Evolutionary conservation across 1,140 invertebrate genomes (phyloP), one percentile per base, ranked within the genome.

Genomic region (Drosophila pseudoobscura): DNA sequence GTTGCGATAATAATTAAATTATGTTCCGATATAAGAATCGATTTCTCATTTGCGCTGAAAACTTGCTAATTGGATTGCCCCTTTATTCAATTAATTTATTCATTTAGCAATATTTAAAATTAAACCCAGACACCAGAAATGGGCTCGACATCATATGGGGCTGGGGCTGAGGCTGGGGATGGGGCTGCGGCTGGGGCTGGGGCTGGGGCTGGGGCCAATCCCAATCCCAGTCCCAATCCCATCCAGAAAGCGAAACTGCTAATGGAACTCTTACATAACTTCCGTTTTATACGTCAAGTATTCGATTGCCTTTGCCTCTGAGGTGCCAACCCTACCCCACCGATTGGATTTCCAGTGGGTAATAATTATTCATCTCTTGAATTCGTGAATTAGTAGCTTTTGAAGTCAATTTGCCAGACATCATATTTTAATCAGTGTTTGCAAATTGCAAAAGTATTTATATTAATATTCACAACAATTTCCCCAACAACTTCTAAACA

Each of bases 401-500:
- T 47, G 15, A 62, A 50, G 39, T 44, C 17, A 26, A 11, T 54
- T 51, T 43, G 7, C 13, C 29, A 44, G 29, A 46, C 22, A 51
- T 70, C 26, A 46, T 50, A 70, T 70, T 71, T 70, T 43, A 71
- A 69, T 35, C 47, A 47, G 49, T 24, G 29, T 41, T 61, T 20
- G 50, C 41, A 50, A 52, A 39, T 35, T 50, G 35, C 29, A 50
- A 65, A 31, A 13, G 9, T 17, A 53, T 47, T 71, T 46, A 46
- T 60, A 59, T 59, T 63, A 77, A 55, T 66, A 71, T 64, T 66
- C 72, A 71, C 43, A 60, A 45, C 9, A 49, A 74, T 73, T 80
- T 55, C 3, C 11, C 31, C 47, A 55, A 53, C n/a, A 71, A 79
- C 39, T 64, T 62, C 39, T 39, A 45, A 62, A 55, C 22, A 50